Conservation (phyloP, 30 jellyfish, hydroid and myxozoan species). For the Cassiopea xamachana region DNA sequence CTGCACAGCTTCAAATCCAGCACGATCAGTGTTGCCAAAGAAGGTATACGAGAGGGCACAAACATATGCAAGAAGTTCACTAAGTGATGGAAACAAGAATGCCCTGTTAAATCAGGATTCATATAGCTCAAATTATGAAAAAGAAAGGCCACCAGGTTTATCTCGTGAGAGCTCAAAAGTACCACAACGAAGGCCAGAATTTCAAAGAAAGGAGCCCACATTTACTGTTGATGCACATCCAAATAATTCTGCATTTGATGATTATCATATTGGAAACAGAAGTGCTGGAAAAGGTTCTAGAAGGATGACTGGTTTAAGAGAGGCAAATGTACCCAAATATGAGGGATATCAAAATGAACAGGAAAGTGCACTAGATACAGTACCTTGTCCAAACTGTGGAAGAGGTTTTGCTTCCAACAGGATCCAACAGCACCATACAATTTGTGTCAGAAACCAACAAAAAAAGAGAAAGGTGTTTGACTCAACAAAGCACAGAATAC, state of each 20-base stretch:
- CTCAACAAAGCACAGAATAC: conserved; percentile 81
- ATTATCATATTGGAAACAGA: conserved; percentile 54
- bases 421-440: conserved; percentile 69
- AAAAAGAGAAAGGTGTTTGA: conserved; percentile 84
- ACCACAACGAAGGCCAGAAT: conserved; percentile 44
- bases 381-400: conserved; percentile 80
- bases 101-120: not conserved
- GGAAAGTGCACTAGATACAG: conserved; percentile 9
- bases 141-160: not conserved
- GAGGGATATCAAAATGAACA: conserved; percentile 1
- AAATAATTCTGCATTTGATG: conserved; percentile 40
- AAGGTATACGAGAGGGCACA: conserved; percentile 23
- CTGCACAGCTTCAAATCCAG: conserved; percentile 92
- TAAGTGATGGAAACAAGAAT: not conserved
- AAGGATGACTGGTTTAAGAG: conserved; percentile 35
- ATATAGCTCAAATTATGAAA: conserved; percentile 2
- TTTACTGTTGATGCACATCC: conserved; percentile 19
- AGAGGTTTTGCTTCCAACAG: conserved; percentile 88
- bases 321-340: not conserved
- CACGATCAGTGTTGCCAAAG: conserved; percentile 55
- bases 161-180: conserved; percentile 29
- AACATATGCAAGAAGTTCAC: not conserved
- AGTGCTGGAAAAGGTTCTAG: conserved; percentile 7
- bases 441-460: conserved; percentile 64
- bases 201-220: conserved; percentile 25